Evolutionary conservation across 2,113 vertebrate species (phyloP).

Genomic region (Oostethus manadensis): DNA sequence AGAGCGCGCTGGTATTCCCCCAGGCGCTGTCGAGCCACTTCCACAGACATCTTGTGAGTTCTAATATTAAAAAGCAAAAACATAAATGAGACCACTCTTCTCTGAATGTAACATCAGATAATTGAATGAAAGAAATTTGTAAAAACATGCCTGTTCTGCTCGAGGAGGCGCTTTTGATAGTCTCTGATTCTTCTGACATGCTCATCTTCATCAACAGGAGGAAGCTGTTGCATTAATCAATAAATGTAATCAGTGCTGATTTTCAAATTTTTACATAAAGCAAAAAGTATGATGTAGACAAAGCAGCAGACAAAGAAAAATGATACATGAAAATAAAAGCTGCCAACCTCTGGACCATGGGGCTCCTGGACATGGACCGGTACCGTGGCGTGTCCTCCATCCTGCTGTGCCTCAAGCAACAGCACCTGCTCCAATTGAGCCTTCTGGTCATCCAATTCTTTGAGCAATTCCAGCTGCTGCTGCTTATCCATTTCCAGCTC

Average conservation of each 20-base stretch:
- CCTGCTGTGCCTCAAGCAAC: constrained; percentile 61
- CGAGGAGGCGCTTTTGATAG: constrained; percentile 80
- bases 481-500: constrained; percentile 79
- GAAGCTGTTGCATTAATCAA: constrained; percentile 23
- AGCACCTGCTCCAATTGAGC: constrained; percentile 73
- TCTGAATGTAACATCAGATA: neutral
- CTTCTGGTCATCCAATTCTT: constrained; percentile 81
- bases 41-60: constrained; percentile 74
- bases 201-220: constrained; percentile 40
- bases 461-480: constrained; percentile 79
- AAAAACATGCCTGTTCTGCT: constrained; percentile 77
- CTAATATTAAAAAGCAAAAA: constrained; percentile 52
- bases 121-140: neutral
- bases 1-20: constrained; percentile 81
- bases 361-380: constrained; percentile 14
- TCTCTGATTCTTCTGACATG: constrained; percentile 64
- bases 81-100: no score
- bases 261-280: neutral
- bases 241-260: neutral
- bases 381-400: constrained; percentile 55
- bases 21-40: constrained; percentile 74
- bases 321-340: neutral
- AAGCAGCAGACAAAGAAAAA: neutral
- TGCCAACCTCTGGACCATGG: constrained; percentile 8
- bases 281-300: neutral